phyloP scores from a whole-genome alignment of 2,797 vertebrate genomes.

The Hypotaenidia okinawae region DNA sequence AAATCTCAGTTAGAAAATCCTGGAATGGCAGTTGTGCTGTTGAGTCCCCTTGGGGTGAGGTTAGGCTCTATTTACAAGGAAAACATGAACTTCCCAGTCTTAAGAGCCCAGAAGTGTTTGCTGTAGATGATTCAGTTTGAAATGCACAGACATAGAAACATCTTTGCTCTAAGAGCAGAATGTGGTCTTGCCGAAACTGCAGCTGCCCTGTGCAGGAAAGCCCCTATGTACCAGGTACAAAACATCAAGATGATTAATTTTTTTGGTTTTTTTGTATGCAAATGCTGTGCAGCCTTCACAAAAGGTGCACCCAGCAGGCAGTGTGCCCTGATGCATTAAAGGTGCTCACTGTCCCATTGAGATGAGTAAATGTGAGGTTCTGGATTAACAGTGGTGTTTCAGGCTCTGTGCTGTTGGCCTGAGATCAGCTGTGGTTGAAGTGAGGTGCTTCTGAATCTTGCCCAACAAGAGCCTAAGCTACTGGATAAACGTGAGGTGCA shows the following conservation, averaged over 20 bases:
- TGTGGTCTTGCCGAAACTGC: not conserved
- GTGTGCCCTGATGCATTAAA: not conserved
- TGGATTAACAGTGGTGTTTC: not conserved
- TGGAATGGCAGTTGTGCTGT: not conserved
- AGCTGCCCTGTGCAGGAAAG: not conserved
- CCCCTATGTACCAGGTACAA: not conserved
- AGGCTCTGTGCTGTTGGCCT: not conserved
- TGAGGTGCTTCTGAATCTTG: not conserved
- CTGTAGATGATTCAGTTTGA: not conserved
- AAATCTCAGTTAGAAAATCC: slow-evolving; percentile 5
- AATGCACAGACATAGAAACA: not conserved
- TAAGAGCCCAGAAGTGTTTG: not conserved
- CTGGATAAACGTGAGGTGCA: not conserved
- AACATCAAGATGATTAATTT: not conserved
- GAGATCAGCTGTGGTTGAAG: not conserved
- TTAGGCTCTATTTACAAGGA: not conserved
- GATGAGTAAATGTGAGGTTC: not conserved
- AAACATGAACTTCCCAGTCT: not conserved
- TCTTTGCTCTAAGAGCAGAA: not conserved
- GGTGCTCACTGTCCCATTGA: not conserved
- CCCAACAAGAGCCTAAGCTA: not conserved
- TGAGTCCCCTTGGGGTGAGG: not conserved
- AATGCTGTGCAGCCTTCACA: not conserved
- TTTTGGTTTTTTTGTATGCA: not conserved
- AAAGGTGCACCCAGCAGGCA: not conserved